Conservation (phyloP, 2,888 invertebrate genomes). For the Caenorhabditis imperialis region DNA sequence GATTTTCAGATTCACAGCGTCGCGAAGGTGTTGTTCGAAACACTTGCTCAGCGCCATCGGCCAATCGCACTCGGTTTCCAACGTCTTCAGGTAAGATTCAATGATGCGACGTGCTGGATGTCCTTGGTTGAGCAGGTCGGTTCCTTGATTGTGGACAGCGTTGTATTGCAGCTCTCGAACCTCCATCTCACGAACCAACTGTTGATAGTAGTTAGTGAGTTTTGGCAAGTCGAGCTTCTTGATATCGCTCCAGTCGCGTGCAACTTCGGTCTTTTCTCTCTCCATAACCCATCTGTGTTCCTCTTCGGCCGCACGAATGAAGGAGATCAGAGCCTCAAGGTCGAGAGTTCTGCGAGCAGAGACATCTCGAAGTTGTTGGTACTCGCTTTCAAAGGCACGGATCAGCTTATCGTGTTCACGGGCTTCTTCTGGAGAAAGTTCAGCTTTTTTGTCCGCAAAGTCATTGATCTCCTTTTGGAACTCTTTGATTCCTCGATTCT, state of each 20-base stretch:
- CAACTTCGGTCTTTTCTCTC: conserved; percentile 93
- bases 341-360: conserved; percentile 90
- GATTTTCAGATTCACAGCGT: conserved; percentile 90
- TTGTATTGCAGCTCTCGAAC: conserved; percentile 95
- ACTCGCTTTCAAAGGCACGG: no score
- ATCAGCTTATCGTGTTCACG: no score
- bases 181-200: conserved; percentile 93
- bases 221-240: conserved; percentile 91
- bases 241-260: conserved; percentile 93
- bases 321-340: conserved; percentile 86
- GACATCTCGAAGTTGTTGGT: conserved; percentile 87
- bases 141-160: conserved; percentile 94
- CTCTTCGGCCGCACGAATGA: conserved; percentile 86
- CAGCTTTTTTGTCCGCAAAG: no score
- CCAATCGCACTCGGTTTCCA: conserved; percentile 99
- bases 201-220: conserved; percentile 81
- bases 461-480: no score
- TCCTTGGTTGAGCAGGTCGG: conserved; percentile 91
- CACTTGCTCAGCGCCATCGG: conserved; percentile 93
- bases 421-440: no score
- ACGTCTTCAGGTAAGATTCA: conserved; percentile 88
- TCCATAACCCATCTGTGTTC: conserved; percentile 97
- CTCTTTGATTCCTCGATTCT: no score
- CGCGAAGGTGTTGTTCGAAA: conserved; percentile 93
- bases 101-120: conserved; percentile 96